Percentiles rank a stretch among this genome's conserved stretches.
These are phyloP conservation scores for Syrphus vitripennis DNA, from an alignment of 2,888 invertebrate genomes.

Conservation along the genomic window DNA sequence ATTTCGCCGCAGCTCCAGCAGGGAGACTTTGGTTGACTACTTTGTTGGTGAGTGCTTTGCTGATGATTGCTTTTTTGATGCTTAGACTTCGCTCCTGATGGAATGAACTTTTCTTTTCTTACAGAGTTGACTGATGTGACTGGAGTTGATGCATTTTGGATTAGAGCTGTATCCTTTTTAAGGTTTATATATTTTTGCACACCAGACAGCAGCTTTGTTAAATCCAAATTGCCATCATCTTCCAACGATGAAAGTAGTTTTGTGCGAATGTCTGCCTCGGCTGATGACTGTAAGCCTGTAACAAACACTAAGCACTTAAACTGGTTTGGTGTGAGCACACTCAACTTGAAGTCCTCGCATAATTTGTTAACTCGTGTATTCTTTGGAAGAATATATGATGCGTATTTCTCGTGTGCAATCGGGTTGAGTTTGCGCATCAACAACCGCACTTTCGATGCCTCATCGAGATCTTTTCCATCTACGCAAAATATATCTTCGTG, in stretches of 20 bases:
- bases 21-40: not conserved
- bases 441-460: not conserved
- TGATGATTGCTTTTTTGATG: not conserved
- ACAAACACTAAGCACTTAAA: constrained; percentile 64
- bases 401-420: not conserved
- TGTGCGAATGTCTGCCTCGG: constrained; percentile 21
- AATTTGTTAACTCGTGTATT: constrained; percentile 24
- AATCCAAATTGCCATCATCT: not conserved
- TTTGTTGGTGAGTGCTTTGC: not conserved
- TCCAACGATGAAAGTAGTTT: constrained; percentile 16
- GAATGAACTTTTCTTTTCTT: not conserved
- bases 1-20: no score
- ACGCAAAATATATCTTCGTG: not conserved
- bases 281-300: not conserved
- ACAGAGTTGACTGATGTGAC: not conserved
- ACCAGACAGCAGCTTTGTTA: not conserved
- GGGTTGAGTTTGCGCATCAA: not conserved
- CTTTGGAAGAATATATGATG: not conserved
- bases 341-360: constrained; percentile 52
- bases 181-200: not conserved
- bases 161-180: not conserved
- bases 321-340: constrained; percentile 10
- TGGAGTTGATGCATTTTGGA: not conserved
- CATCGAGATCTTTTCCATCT: not conserved
- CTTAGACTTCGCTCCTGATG: not conserved